Evolutionary conservation across 2,888 invertebrate species (phyloP).

Genomic region (Dorcus parallelipipedus): DNA sequence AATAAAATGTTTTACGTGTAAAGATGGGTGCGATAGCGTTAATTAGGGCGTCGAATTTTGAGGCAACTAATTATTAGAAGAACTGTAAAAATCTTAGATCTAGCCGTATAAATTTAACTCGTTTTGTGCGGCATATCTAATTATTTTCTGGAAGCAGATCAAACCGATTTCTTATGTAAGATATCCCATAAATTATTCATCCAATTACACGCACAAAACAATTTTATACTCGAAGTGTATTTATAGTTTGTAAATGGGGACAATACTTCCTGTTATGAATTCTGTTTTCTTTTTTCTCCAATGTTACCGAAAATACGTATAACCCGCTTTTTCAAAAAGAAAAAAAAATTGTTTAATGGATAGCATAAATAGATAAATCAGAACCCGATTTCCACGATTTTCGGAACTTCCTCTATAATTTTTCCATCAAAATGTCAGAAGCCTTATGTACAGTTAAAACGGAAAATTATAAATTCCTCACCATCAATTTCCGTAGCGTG

Average conservation of each 20-base stretch:
- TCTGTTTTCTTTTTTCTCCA: background rate
- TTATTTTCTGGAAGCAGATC: conserved; percentile 42
- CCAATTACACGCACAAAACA: conserved; percentile 19
- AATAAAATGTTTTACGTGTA: too few relatives aligned
- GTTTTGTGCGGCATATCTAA: conserved; percentile 35
- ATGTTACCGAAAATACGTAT: background rate
- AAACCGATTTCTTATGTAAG: conserved; percentile 25
- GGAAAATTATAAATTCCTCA: conserved; percentile 9
- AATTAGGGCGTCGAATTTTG: too few relatives aligned
- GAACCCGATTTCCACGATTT: background rate
- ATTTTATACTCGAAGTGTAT: background rate
- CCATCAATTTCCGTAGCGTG: conserved; percentile 8
- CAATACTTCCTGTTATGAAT: background rate
- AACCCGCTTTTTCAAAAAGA: background rate
- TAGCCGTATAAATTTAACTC: conserved; percentile 31
- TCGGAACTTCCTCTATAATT: background rate
- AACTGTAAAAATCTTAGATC: too few relatives aligned
- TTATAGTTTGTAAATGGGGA: too few relatives aligned
- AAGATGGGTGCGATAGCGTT: too few relatives aligned
- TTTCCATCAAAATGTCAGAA: background rate
- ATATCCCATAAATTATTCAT: conserved; percentile 15
- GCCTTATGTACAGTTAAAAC: too few relatives aligned
- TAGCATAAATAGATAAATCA: too few relatives aligned
- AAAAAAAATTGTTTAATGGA: too few relatives aligned
- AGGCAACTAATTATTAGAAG: too few relatives aligned